phyloP scores from a whole-genome alignment of 2,888 invertebrate species.

The Automeris io region DNA sequence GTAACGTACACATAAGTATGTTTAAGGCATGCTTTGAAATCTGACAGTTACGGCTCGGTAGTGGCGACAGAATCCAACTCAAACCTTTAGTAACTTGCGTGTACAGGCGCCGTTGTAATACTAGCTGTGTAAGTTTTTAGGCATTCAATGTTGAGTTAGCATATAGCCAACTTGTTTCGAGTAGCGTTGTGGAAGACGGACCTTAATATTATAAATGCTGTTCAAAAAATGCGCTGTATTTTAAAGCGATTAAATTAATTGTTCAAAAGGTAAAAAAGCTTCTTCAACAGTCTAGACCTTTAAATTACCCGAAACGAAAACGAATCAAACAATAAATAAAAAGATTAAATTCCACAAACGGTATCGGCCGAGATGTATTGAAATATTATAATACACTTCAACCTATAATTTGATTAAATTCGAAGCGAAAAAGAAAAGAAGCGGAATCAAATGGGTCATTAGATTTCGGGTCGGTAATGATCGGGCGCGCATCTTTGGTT shows the following conservation, averaged over 20 bases:
- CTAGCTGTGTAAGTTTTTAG: too few species aligned
- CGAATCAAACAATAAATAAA: constrained; percentile 68
- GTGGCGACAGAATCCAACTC: too few species aligned
- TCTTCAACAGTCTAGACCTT: constrained; percentile 63
- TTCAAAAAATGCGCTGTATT: background rate
- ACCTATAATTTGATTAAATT: constrained; percentile 77
- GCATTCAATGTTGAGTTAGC: too few species aligned
- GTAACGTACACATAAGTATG: too few species aligned
- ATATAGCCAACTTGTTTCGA: too few species aligned
- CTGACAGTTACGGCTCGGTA: too few species aligned
- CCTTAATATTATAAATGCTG: background rate
- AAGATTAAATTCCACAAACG: constrained; percentile 70
- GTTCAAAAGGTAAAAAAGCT: constrained; percentile 14
- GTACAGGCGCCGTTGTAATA: too few species aligned
- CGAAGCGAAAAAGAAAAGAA: constrained; percentile 64
- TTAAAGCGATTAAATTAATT: background rate
- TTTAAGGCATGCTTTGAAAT: too few species aligned
- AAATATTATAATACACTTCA: constrained; percentile 73
- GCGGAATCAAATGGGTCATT: constrained; percentile 67
- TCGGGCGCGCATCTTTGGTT: constrained; percentile 52
- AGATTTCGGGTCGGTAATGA: constrained; percentile 72
- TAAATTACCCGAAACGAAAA: constrained; percentile 60
- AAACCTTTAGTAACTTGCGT: too few species aligned
- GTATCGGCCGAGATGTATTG: constrained; percentile 66
- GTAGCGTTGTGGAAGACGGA: too few species aligned